Evolutionary conservation across 2,888 invertebrate species (phyloP), one percentile per base, ranked within the genome.

Genomic region (Tenthredo distinguenda): DNA sequence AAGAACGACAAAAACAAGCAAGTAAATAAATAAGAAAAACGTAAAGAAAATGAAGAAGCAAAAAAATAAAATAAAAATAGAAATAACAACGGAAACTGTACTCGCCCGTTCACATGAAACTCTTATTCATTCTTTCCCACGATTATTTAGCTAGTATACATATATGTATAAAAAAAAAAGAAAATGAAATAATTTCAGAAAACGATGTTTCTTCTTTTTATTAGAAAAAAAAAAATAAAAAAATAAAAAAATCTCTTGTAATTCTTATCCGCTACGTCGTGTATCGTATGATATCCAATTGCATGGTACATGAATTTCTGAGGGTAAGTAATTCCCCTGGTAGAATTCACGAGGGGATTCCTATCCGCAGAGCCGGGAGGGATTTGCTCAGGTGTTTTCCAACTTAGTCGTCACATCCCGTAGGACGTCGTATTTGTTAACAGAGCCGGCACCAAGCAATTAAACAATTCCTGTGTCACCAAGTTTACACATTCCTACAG

Each of bases 381-480:
- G 68, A 34, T 43, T 74, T 37, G 26, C 72, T 43, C 72, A 74
- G 72, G 40, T 74, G 72, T 74, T 74, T 43, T 74, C 72, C 40
- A 74, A 40, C 40, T 43, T 43, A 74, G 37, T 77, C 34, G 55
- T 55, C 77, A 77, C 31, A 50, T 77, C 50, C 34, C 34, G 31
- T 50, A 72, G 71, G 37, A 21, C 1, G 26, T 76, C 31, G 62
- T 81, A 83, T 83, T 65, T 71, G 68, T 68, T 68, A 71, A 82
- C 82, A 65, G 68, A 43, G 40, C 15, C 15, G 77, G 31, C 68
- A 31, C 68, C 47, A 62, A 83, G 83, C 83, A 83, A 83, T 83
- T 83, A 83, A 83, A 83, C 83, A 83, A 83, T 83, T 71, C 83
- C 65, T 71, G 15, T 83, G 83, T 83, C 68, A 47, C 47, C 83